Evolutionary conservation across 2,113 vertebrate genomes (phyloP), one percentile per base, ranked within the genome.

Genomic region (Octodon degus): DNA sequence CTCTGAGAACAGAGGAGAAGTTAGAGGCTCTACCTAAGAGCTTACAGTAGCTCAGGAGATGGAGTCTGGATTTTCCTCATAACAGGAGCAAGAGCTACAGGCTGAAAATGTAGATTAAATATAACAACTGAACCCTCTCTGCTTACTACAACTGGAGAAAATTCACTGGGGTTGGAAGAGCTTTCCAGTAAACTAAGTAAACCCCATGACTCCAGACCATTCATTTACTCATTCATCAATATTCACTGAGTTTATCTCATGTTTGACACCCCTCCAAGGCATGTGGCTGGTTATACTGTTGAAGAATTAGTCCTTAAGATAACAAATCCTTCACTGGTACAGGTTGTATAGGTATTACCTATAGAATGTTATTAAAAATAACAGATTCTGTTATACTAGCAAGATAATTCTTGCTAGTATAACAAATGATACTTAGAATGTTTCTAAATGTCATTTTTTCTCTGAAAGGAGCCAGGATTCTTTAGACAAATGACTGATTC

Each of bases 291-390:
- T 17, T 96, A n/a, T 70, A 94, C 68, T 90, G 80, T 92, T 86
- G 17, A 96, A 89, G 76, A 79, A 20, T 68, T 92, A 20, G 34
- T 95, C 77, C 96, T 62, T 94, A 83, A 96, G 93, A 91, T 32
- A 91, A 72, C 80, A 86, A 94, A 94, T 34, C 20, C 63, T 96
- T 93, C 72, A 74, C 1, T 80, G 40, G 10, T 65, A 88, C 40
- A 89, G 11, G 20, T 86, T 88, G 60, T 89, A 87, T 30, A 67
- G 43, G 16, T 79, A 43, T 65, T 47, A 37, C 55, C 79, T 77
- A 55, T 4, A 92, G 20, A 94, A 90, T 5, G 65, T 2, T 93
- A 60, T 89, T 93, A 77, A 94, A 93, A 93, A 90, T 55, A 94
- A 91, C 4, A 67, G 76, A 88, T 81, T 65, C 62, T 10, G 50